phyloP scores from a whole-genome alignment of 2,888 invertebrate species.

The Kuschelorhynchus macadamiae region DNA sequence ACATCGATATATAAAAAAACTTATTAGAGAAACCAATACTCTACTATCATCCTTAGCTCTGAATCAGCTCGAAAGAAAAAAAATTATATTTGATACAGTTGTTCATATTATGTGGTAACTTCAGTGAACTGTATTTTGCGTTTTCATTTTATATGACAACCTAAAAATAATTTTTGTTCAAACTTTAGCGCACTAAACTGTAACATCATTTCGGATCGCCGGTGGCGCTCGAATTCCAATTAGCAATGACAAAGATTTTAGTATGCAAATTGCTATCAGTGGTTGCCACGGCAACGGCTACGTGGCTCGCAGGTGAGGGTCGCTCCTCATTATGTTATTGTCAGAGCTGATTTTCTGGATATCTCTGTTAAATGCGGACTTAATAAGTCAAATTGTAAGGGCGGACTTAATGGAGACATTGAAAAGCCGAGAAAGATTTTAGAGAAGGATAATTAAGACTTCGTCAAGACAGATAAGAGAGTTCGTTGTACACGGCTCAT shows the following conservation, averaged over 20 bases:
- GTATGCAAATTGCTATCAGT: conserved; percentile 64
- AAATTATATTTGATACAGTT: too few relatives aligned
- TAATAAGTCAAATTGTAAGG: conserved; percentile 16
- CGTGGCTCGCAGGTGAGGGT: conserved; percentile 63
- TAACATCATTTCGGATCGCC: conserved; percentile 13
- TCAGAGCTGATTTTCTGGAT: conserved; percentile 56
- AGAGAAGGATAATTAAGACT: background rate
- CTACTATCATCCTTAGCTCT: too few relatives aligned
- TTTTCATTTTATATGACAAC: too few relatives aligned
- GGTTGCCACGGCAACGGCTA: conserved; percentile 61
- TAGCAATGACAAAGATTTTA: conserved; percentile 63
- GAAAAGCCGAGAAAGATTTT: background rate
- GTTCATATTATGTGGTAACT: too few relatives aligned
- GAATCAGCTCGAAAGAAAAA: too few relatives aligned
- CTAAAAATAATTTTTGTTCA: too few relatives aligned
- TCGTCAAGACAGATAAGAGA: too few relatives aligned
- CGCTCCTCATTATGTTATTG: conserved; percentile 66
- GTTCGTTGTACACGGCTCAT: too few relatives aligned
- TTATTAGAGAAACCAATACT: too few relatives aligned
- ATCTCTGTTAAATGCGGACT: conserved; percentile 31
- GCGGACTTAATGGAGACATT: conserved; percentile 1
- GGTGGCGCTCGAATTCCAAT: conserved; percentile 59
- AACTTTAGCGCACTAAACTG: too few relatives aligned
- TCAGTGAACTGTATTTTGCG: too few relatives aligned
- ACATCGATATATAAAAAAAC: too few relatives aligned